Evolutionary conservation across 2,888 invertebrate species (phyloP), one percentile per base, ranked within the genome.

Genomic region (Zygaena filipendulae): DNA sequence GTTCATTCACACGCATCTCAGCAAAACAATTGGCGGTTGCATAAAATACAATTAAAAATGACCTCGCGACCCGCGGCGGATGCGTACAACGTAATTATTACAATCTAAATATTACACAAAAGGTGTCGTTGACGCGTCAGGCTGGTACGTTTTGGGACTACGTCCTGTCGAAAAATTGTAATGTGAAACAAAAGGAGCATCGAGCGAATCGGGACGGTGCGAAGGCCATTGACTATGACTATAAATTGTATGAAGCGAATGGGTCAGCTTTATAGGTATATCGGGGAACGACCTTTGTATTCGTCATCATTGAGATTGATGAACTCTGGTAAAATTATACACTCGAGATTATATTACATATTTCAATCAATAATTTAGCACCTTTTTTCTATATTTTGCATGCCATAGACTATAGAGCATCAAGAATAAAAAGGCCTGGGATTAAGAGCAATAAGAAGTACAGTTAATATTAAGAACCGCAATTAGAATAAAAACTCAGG

Each of bases 161-260:
- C 30, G 39, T 38, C 40, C 42, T 42, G 38, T 28, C 26, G 30
- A n/a, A n/a, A n/a, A n/a, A 23, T 24, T 35, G 38, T 40, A 42
- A 42, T 33, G 48, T 61, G 61, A 75, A 75, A 77, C 79, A 77
- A 77, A 70, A 63, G 69, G 55, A 33, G 47, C 72, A 70, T 34
- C 40, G 36, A 69, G 59, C 71, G 74, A 54, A 57, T 64, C 74
- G 68, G 49, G 57, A 47, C n/a, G n/a, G n/a, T n/a, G 56, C 57
- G 74, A 77, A 77, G 77, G 77, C 71, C 75, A 64, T 48, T 62
- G 59, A 60, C 63, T 61, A 63, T 52, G 28, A n/a, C n/a, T n/a
- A n/a, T n/a, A n/a, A n/a, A n/a, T 16, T 59, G 53, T 61, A 25
- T 27, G 21, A 21, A 36, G 39, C 35, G 39, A 41, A 45, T 54